These are phyloP conservation scores for Eilema sororculum DNA, from an alignment of 2,888 invertebrate genomes.

Conservation along the genomic window DNA sequence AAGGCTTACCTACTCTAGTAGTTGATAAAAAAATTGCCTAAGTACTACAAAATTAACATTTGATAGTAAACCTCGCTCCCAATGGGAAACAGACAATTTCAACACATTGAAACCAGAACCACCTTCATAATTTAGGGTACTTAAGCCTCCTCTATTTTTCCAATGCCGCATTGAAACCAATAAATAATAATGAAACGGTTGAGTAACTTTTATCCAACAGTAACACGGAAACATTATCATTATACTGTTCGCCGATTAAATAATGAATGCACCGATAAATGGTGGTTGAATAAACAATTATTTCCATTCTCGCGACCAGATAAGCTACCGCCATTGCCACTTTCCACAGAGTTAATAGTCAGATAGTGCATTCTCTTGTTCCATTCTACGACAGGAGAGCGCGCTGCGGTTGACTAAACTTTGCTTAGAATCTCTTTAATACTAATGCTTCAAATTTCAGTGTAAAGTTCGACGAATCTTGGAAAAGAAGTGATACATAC, in stretches of 20 bases:
- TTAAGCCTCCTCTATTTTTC: too few relatives aligned
- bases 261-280: constrained; percentile 30
- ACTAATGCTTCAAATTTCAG: not conserved
- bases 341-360: constrained; percentile 25
- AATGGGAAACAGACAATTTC: not conserved
- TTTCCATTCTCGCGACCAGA: constrained; percentile 21
- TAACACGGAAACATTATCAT: constrained; percentile 15
- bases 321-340: constrained; percentile 8
- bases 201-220: constrained; percentile 22
- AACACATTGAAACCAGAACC: not conserved
- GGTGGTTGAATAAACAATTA: constrained; percentile 42
- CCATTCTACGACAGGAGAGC: constrained; percentile 14
- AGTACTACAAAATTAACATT: too few relatives aligned
- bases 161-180: not conserved
- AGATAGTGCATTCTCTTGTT: constrained; percentile 52
- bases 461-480: too few relatives aligned
- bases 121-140: too few relatives aligned
- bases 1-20: too few relatives aligned
- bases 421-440: constrained; percentile 25
- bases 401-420: constrained; percentile 30
- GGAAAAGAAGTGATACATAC: too few relatives aligned
- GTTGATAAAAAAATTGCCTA: too few relatives aligned
- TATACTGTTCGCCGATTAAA: constrained; percentile 18
- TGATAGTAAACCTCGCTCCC: too few relatives aligned
- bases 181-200: constrained; percentile 13